Evolutionary conservation across 2,797 vertebrate genomes (phyloP), one percentile per base, ranked within the genome.

Genomic region (Hemitrygon akajei): DNA sequence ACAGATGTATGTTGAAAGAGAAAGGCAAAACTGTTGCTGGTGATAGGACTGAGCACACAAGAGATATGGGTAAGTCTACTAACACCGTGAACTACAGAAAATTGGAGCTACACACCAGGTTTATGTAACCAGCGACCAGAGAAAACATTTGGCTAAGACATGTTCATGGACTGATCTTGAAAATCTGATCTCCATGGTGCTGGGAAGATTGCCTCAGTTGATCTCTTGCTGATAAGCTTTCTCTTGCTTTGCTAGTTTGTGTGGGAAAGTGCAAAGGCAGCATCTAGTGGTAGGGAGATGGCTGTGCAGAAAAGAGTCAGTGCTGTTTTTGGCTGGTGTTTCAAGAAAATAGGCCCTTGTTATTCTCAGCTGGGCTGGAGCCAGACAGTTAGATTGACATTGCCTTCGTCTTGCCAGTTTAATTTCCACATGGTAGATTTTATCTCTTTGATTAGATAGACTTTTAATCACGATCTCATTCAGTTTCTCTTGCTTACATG

Each of bases 361-460:
- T 12, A 76, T 93, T 30, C 27, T 56, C 3, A 73, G 71, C 71
- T 93, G 37, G 71, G 40, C 16, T 71, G 37, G 87, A 93, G 40
- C 69, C 22, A 75, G 71, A 66, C 86, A 89, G 86, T 69, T 66
- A 34, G 91, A 69, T 75, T 93, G 69, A 93, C 69, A 6, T 93
- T 56, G 11, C 37, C 40, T 47, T 71, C 14, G 14, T 56, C 34
- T 27, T 75, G 40, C 69, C 89, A 75, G 91, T 76, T 75, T 93
- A 75, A 75, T 93, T 93, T 93, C 91, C 71, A 47, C 40, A 76
- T 93, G 69, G 37, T 75, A 73, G 91, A 37, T 93, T 91, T 93
- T 93, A 47, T 76, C 91, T 76, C 25, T 56, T 56, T 93, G 91
- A 76, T 56, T 92, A 75, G 91, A 14, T 76, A 30, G 40, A 76